Evolutionary conservation across 2,113 vertebrate genomes (phyloP), one percentile per base, ranked within the genome.

Genomic region (Colaptes auratus): DNA sequence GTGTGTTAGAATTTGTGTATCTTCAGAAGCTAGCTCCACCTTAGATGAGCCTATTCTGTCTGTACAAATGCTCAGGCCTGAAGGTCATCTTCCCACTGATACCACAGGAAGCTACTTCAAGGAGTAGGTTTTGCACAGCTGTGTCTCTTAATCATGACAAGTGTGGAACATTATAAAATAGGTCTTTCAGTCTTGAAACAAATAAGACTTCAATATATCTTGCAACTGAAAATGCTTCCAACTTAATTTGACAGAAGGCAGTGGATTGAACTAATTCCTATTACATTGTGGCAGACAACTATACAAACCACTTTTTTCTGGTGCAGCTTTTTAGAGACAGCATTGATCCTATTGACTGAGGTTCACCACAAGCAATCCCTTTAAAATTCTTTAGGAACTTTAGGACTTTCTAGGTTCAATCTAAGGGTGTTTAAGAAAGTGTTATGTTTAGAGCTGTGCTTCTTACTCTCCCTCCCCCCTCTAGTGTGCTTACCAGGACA

Each of bases 271-370:
- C 39, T 1, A 78, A 75, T 78, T 75, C 50, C 66, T 83, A 2
- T 53, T 67, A 64, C 4, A 69, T 8, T 1, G 8, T 69, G 33
- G 77, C 6, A 71, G 48, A 44, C 44, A 91, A 74, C 60, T 87
- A 46, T 6, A 15, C 42, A 78, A 67, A 46, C 0, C 14, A 15
- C 11, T 63, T 75, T 63, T 66, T 16, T 50, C 20, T 59, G 15
- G 52, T 18, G 18, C 42, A 64, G 28, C 42, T 86, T 86, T 90
- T 94, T 42, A 39, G 42, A 4, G 0, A 35, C 52, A 78, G 23
- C 5, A 4, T 78, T 0, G 0, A 5, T 61, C 42, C 35, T 61
- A 1, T 30, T 64, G 52, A 15, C 33, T 59, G 60, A 42, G 59
- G 13, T 36, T 81, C 23, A 75, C 61, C 14, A 35, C 24, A 52